Evolutionary conservation across 2,797 vertebrate genomes (phyloP).

Genomic region (Acipenser ruthenus): DNA sequence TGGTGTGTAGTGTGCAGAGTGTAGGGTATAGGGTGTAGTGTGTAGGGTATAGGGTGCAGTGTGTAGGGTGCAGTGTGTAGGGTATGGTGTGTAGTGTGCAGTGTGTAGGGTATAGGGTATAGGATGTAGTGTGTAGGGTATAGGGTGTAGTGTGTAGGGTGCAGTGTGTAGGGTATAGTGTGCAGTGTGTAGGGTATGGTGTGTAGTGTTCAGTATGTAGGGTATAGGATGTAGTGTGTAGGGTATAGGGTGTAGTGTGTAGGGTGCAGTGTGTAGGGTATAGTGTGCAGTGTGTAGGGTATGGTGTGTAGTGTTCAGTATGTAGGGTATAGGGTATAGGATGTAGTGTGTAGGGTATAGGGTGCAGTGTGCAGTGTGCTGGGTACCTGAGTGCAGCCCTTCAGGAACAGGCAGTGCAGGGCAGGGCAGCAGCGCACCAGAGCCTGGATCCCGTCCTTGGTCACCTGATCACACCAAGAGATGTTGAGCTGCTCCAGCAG

Average conservation of each 20-base stretch:
- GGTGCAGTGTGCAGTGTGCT: too few relatives aligned
- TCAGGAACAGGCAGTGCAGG: slow-evolving; percentile 85
- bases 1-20: too few relatives aligned
- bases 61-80: slow-evolving; percentile 10
- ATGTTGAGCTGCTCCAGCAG: slow-evolving; percentile 92
- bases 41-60: not conserved
- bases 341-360: slow-evolving; percentile 6
- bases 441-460: slow-evolving; percentile 91
- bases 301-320: too few relatives aligned
- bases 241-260: slow-evolving; percentile 12
- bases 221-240: not conserved
- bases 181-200: too few relatives aligned
- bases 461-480: slow-evolving; percentile 97
- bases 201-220: too few relatives aligned
- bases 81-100: slow-evolving; percentile 12
- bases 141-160: too few relatives aligned
- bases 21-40: too few relatives aligned
- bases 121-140: too few relatives aligned
- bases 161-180: too few relatives aligned
- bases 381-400: slow-evolving; percentile 92
- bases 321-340: not conserved
- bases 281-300: slow-evolving; percentile 3
- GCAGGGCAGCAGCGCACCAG: slow-evolving; percentile 86
- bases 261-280: slow-evolving; percentile 12
- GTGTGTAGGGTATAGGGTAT: not conserved